Evolutionary conservation across 1,140 invertebrate genomes (phyloP).

Genomic region (Belonocnema kinseyi): DNA sequence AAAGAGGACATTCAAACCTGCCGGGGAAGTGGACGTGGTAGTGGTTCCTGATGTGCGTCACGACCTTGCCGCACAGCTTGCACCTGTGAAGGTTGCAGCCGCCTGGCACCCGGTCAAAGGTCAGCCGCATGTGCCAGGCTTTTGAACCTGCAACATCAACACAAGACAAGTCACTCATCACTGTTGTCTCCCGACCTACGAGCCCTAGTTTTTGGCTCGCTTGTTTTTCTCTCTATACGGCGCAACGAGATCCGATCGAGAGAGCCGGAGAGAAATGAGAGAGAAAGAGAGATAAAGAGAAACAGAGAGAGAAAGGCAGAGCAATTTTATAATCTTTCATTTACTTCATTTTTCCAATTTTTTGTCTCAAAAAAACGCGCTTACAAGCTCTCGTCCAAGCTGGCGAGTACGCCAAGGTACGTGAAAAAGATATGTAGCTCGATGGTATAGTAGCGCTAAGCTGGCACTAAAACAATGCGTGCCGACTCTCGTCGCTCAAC

Average conservation of each 20-base stretch:
- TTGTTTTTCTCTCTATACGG: slow-evolving; percentile 37
- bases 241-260: slow-evolving; percentile 37
- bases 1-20: slow-evolving; percentile 90
- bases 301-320: slow-evolving; percentile 51
- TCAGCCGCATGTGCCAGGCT: slow-evolving; percentile 93
- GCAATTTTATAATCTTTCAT: slow-evolving; percentile 46
- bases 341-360: slow-evolving; percentile 36
- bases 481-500: slow-evolving; percentile 15
- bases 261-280: slow-evolving; percentile 38
- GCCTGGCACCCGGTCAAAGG: slow-evolving; percentile 91
- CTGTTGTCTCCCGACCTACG: slow-evolving; percentile 65
- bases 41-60: slow-evolving; percentile 93
- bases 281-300: slow-evolving; percentile 46
- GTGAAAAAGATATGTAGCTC: slow-evolving; percentile 1
- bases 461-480: slow-evolving; percentile 13
- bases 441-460: slow-evolving; percentile 13
- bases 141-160: slow-evolving; percentile 89
- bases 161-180: slow-evolving; percentile 78
- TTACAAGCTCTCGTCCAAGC: slow-evolving; percentile 35
- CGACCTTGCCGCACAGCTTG: slow-evolving; percentile 93
- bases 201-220: slow-evolving; percentile 54
- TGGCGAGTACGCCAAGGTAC: slow-evolving; percentile 34
- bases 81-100: slow-evolving; percentile 92
- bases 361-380: slow-evolving; percentile 24
- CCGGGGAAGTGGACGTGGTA: slow-evolving; percentile 93